Base-by-base conservation (phyloP, 2,113 vertebrate species). In the Sporophila hypoxantha region DNA sequence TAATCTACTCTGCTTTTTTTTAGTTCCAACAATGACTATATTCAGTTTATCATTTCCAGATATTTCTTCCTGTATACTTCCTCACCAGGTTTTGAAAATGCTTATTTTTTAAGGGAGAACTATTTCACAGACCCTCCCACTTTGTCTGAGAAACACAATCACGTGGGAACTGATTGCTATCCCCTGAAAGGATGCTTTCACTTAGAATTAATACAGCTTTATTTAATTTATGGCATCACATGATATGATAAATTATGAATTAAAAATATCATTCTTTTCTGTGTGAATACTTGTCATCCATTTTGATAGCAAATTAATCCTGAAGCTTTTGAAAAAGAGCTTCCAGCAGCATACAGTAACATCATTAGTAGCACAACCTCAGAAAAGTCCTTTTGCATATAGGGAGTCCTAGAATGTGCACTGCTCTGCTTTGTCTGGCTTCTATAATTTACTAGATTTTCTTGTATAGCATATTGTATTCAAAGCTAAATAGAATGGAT, bases 171-270 rank as follows among this genome's bases (percentile, higher is more conserved):
- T 39, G 52, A 90, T 70, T 92, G 12, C 42, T 85, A 37, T 62
- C 49, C 91, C 83, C 47, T 64, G 41, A 87, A 93, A 92, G 56
- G 65, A 92, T 80, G 73, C 90, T 86, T 82, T 82, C 65, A 61
- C 52, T 92, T 81, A 76, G 89, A 94, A 95, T 93, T 93, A 89
- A 93, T 61, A 93, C n/a, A 71, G 50, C 11, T 89, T 96, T 94
- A 92, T 91, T 82, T 95, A 94, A 95, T 95, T 94, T 90, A 91
- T 95, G 83, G 94, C 89, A 96, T 93, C 82, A 94, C 30, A 83
- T 90, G 93, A 76, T 71, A 89, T 78, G 82, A 96, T 95, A 93
- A 95, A 95, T 96, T 92, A 92, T 94, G 75, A 95, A 96, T 94
- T 95, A 78, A 94, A 94, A 96, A 88, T 65, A 91, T 95, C 46